These are phyloP conservation scores for Montipora sp. DNA, from an alignment of 64 coral and sea anemone genomes.

Conservation along the genomic window DNA sequence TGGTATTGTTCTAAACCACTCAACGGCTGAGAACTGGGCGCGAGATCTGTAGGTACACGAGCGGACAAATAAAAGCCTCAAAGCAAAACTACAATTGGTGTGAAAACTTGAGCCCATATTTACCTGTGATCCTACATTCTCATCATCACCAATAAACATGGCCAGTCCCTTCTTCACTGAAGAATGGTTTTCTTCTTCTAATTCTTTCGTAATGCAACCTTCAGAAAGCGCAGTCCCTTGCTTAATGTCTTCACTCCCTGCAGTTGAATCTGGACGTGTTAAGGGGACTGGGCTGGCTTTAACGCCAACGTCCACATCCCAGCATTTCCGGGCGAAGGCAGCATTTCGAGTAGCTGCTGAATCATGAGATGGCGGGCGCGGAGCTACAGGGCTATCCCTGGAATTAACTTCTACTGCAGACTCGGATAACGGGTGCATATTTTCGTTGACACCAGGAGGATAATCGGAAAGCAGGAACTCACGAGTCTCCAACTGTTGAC, in stretches of 20 bases:
- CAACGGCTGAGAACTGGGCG: too few species aligned
- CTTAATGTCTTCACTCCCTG: neutral
- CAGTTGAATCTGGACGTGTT: neutral
- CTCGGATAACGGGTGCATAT: slow-evolving; percentile 46
- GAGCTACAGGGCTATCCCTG: neutral
- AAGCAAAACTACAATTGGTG: too few species aligned
- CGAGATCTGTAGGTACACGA: too few species aligned
- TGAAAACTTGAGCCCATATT: neutral
- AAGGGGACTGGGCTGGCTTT: slow-evolving; percentile 39
- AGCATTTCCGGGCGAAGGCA: slow-evolving; percentile 71
- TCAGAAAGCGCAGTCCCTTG: neutral
- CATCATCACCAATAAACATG: slow-evolving; percentile 66
- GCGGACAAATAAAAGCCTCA: too few species aligned
- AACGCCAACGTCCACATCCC: slow-evolving; percentile 43
- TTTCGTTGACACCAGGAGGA: slow-evolving; percentile 27
- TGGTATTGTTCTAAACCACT: too few species aligned
- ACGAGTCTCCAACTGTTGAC: slow-evolving; percentile 68
- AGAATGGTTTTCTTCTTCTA: slow-evolving; percentile 27
- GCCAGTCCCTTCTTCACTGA: slow-evolving; percentile 49
- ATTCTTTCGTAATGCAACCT: neutral
- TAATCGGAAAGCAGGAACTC: slow-evolving; percentile 82
- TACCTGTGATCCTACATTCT: neutral
- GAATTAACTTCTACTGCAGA: slow-evolving; percentile 38
- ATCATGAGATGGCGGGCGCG: slow-evolving; percentile 20
- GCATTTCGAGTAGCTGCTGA: slow-evolving; percentile 1